Evolutionary conservation across 2,888 invertebrate species (phyloP).

Genomic region (Stictocephala bisonia): DNA sequence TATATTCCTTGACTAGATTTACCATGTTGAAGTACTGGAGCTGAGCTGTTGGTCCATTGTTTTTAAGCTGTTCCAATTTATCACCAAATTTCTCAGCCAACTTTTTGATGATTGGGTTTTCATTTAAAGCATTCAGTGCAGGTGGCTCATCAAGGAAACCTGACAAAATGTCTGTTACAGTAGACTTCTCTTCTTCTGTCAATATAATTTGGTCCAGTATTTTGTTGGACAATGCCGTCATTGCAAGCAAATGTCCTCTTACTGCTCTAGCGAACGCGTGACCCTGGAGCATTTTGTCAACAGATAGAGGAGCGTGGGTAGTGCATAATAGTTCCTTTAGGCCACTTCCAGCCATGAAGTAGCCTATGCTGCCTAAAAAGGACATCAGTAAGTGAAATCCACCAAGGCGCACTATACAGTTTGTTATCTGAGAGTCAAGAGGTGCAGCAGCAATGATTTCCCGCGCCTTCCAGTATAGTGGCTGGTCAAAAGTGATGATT

Average conservation of each 20-base stretch:
- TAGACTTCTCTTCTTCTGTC: constrained; percentile 17
- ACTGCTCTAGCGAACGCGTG: constrained; percentile 60
- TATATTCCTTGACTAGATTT: constrained; percentile 59
- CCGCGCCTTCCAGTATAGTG: constrained; percentile 28
- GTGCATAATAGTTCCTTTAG: constrained; percentile 12
- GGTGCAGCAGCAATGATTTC: constrained; percentile 6
- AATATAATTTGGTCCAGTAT: constrained; percentile 6
- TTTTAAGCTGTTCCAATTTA: background rate
- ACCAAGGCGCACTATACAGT: constrained; percentile 13
- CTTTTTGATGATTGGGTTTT: background rate
- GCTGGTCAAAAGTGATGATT: constrained; percentile 36
- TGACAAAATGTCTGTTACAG: background rate
- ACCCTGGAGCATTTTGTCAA: constrained; percentile 59
- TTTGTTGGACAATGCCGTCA: constrained; percentile 49
- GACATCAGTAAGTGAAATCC: constrained; percentile 39
- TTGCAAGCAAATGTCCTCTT: constrained; percentile 58
- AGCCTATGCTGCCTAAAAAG: constrained; percentile 29
- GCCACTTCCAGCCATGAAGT: constrained; percentile 12
- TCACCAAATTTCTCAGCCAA: background rate
- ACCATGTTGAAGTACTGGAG: constrained; percentile 60
- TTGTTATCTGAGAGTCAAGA: background rate
- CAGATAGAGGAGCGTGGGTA: background rate
- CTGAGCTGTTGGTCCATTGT: constrained; percentile 49
- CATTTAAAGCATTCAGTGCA: background rate
- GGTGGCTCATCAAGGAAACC: background rate